Base-by-base conservation (phyloP, 2,797 vertebrate species). In the Pangasius krempfi region DNA sequence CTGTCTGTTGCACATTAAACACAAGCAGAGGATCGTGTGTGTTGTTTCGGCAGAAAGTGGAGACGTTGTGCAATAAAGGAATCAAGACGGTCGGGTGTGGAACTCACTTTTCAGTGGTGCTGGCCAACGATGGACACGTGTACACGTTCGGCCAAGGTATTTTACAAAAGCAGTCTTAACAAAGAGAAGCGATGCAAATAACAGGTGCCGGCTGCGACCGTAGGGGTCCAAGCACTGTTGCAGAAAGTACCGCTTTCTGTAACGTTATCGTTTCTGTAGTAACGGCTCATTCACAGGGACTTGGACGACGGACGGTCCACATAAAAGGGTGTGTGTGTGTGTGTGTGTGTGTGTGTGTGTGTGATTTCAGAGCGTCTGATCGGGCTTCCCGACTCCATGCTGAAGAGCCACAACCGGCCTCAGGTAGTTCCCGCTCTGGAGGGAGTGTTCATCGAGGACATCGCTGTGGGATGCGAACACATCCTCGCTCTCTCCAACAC, bases 131-230 rank as follows among this genome's bases (percentile, higher is more conserved):
- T 87, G 96, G 96, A 88, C 96, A 93, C 44, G 95, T 97, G 88
- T 97, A 96, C 93, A 96, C 96, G 12, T 97, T 97, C 92, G 96
- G 96, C 87, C 96, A 97, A 96, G 96, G 96, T 97, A 94, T 22
- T 54, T 40, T 33, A 58, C 44, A 75, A 3, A 14, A 3, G 5
- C 4, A 18, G 4, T 2, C 1, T 47, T 8, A 47, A 47, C 40
- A 47, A 47, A 47, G 54, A 20, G 54, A 56, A 56, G 54, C 4
- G 14, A 27, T 68, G 7, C 16, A 62, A 44, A 33, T 33, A 82
- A 33, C 76, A 33, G 14, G 44, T 20, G 6, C 25, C 18, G 20
- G 18, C 18, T 20, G 37, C 72, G 0, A 79, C 33, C 52, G 40
- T 16, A 37, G 14, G 56, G 56, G 54, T 25, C 56, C 25, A 16